Evolutionary conservation across 2,888 invertebrate genomes (phyloP), one percentile per base, ranked within the genome.

Genomic region (Ypsolopha sequella): DNA sequence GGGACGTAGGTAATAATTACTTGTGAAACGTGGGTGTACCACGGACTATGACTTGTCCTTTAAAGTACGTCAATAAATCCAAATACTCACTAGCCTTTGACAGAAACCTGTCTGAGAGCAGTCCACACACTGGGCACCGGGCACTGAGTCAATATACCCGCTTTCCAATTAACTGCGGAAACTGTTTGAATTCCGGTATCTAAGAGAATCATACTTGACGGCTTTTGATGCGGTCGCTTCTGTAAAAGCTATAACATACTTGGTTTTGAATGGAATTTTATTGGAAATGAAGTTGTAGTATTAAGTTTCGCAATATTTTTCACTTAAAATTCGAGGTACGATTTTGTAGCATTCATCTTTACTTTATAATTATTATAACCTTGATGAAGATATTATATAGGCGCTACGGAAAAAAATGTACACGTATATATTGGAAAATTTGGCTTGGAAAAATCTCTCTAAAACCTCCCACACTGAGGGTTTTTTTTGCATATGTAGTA

Each of bases 151-250:
- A 84, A 84, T 81, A 82, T 68, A 63, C 62, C 62, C 74, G 75
- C 76, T 80, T 80, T 80, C 69, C 81, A 81, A 82, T 84, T 81
- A 79, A 67, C 24, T 70, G 62, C 61, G 63, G 68, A 62, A 67
- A 68, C 70, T 74, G 77, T 77, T 74, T 79, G 72, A 68, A 68
- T 75, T 75, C 64, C 60, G 61, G 63, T 62, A n/a, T n/a, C n/a
- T n/a, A 69, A 70, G 72, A 24, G 71, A 76, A 77, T 68, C 61
- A 67, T 80, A 35, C 35, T 33, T 11, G 35, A 33, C 9, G n/a
- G 41, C 10, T 39, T 48, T 33, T 35, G 33, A 48, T 48, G n/a
- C 43, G 7, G 43, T 35, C 51, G 14, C 44, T n/a, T 1, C 10
- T 39, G 39, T n/a, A 11, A 39, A 39, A 11, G 11, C 39, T 39